Conservation (phyloP, 1,140 invertebrate genomes). For the Drosophila funebris region DNA sequence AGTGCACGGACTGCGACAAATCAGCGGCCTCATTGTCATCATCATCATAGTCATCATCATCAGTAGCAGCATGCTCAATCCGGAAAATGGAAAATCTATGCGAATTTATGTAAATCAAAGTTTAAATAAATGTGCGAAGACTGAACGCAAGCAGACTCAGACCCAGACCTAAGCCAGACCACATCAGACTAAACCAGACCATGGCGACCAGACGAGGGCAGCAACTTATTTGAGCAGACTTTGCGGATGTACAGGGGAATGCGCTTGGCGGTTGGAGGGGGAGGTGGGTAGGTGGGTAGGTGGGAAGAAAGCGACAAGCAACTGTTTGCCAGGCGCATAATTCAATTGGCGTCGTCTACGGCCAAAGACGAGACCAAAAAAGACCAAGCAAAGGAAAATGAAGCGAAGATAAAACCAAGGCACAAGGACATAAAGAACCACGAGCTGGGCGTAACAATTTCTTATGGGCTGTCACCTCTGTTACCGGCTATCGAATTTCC, state of each 20-base stretch:
- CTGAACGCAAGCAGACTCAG: not conserved
- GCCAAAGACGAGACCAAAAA: conserved; percentile 17
- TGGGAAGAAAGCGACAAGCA: not conserved
- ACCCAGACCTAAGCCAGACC: not conserved
- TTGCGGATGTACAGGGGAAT: conserved; percentile 19
- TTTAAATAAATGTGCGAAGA: conserved; percentile 60
- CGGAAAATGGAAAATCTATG: conserved; percentile 52
- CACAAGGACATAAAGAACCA: conserved; percentile 12
- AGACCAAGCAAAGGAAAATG: not conserved
- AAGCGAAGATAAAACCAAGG: conserved; percentile 13
- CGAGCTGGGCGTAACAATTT: not conserved
- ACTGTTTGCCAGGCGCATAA: conserved; percentile 59
- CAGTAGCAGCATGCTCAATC: not conserved
- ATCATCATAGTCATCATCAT: not conserved
- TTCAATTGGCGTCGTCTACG: conserved; percentile 58
- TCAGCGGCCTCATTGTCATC: conserved; percentile 32
- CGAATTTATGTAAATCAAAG: conserved; percentile 71
- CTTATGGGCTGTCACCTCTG: conserved; percentile 32
- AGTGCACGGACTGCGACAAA: conserved; percentile 45
- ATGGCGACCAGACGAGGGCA: conserved; percentile 2
- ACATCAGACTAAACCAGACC: not conserved
- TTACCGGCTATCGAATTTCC: conserved; percentile 47
- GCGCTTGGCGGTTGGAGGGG: too few species aligned
- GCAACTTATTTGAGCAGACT: conserved; percentile 48
- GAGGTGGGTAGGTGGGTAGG: not conserved